These are phyloP conservation scores for Tricholauxania praeusta DNA, from an alignment of 2,888 invertebrate genomes.

Conservation along the genomic window DNA sequence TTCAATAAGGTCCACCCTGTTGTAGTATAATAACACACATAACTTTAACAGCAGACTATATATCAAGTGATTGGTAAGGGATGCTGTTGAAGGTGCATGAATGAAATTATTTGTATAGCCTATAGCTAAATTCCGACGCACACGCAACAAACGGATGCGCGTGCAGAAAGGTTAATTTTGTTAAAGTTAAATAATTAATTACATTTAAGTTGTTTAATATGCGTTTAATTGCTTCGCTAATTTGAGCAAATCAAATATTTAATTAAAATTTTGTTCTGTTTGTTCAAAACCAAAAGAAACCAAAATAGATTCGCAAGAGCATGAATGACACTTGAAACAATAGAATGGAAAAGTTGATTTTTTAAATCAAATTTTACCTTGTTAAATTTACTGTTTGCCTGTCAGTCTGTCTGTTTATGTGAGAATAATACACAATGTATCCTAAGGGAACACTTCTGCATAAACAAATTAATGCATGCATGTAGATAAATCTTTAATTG, in stretches of 20 bases:
- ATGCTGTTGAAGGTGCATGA: neutral
- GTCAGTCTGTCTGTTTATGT: too few species aligned
- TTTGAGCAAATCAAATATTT: slow-evolving; percentile 55
- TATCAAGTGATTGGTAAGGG: neutral
- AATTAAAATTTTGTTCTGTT: slow-evolving; percentile 53
- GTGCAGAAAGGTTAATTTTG: slow-evolving; percentile 53
- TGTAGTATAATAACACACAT: too few species aligned
- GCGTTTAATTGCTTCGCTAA: slow-evolving; percentile 53
- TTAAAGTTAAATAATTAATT: slow-evolving; percentile 60
- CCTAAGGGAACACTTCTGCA: slow-evolving; percentile 42
- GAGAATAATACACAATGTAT: too few species aligned
- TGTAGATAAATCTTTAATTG: slow-evolving; percentile 14
- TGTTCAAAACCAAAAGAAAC: too few species aligned
- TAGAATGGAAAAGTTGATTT: too few species aligned
- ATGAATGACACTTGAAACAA: too few species aligned
- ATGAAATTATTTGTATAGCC: slow-evolving; percentile 15
- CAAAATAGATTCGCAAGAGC: too few species aligned
- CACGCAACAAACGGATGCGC: slow-evolving; percentile 21
- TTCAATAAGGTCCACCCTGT: too few species aligned
- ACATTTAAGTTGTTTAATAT: slow-evolving; percentile 59
- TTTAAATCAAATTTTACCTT: too few species aligned
- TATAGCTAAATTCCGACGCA: slow-evolving; percentile 13
- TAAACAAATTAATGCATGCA: slow-evolving; percentile 46
- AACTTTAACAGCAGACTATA: too few species aligned
- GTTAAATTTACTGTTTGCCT: too few species aligned